phyloP scores from a whole-genome alignment of 2,113 vertebrate genomes.

The Oryzias curvinotus region DNA sequence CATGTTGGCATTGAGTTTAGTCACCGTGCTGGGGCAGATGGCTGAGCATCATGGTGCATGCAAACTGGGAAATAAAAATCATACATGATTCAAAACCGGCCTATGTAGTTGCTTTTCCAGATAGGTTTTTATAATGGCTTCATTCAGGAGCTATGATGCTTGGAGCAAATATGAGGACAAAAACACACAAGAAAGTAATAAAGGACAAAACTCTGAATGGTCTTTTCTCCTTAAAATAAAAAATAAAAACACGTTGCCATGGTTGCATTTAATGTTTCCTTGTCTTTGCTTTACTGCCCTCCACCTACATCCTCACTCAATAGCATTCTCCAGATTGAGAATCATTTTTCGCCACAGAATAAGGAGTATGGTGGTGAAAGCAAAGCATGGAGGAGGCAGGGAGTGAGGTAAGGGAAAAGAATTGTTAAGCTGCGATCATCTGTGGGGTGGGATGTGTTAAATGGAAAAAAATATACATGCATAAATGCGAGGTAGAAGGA shows the following conservation, averaged over 20 bases:
- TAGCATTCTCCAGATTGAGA: slow-evolving; percentile 28
- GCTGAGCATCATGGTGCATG: slow-evolving; percentile 78
- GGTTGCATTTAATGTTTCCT: slow-evolving; percentile 27
- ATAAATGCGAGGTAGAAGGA: slow-evolving; percentile 11
- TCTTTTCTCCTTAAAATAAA: slow-evolving; percentile 3
- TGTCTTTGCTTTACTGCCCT: slow-evolving; percentile 21
- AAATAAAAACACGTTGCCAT: slow-evolving; percentile 33
- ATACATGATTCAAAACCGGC: slow-evolving; percentile 55
- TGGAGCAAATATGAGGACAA: slow-evolving; percentile 1
- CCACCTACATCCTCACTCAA: slow-evolving; percentile 4
- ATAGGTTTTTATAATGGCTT: slow-evolving; percentile 32
- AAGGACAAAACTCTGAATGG: background rate
- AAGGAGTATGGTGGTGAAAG: background rate
- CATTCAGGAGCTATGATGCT: slow-evolving; percentile 1
- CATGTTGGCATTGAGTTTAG: slow-evolving; percentile 73
- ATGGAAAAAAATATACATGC: background rate
- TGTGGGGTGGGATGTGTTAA: slow-evolving; percentile 13
- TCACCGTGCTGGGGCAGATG: slow-evolving; percentile 78
- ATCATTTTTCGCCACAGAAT: background rate
- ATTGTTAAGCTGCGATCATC: slow-evolving; percentile 17
- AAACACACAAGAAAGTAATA: slow-evolving; percentile 4
- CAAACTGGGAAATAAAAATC: slow-evolving; percentile 75
- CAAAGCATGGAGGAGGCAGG: slow-evolving; percentile 6
- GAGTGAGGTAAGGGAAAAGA: background rate
- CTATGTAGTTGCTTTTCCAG: slow-evolving; percentile 40